A percentile compares a stretch with the other conserved stretches of the same genome.
These are phyloP conservation scores for Pherbina coryleti DNA, from an alignment of 2,888 invertebrate species.

Conservation along the genomic window DNA sequence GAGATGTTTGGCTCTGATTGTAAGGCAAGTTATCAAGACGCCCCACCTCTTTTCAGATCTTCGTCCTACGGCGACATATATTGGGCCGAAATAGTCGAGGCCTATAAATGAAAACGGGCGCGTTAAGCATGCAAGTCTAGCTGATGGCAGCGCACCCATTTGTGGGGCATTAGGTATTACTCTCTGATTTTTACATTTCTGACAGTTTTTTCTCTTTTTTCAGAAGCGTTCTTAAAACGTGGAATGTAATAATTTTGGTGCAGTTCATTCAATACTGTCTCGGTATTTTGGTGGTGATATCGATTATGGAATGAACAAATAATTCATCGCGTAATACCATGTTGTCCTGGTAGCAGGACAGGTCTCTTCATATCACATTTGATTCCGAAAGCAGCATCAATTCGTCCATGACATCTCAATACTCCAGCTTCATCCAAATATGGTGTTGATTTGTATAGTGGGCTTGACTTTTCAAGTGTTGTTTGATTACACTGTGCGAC, in stretches of 20 bases:
- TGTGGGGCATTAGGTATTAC: slow-evolving; percentile 37
- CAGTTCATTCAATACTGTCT: slow-evolving; percentile 26
- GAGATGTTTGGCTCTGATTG: too few species aligned
- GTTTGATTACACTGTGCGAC: too few species aligned
- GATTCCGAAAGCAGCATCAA: neutral
- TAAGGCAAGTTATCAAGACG: slow-evolving; percentile 44
- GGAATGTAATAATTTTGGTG: slow-evolving; percentile 41
- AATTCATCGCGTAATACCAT: slow-evolving; percentile 4
- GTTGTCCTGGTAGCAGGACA: neutral
- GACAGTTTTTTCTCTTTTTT: slow-evolving; percentile 35
- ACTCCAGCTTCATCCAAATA: neutral
- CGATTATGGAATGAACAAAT: neutral
- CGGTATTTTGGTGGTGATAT: neutral
- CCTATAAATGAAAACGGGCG: slow-evolving; percentile 46
- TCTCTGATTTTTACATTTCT: slow-evolving; percentile 25
- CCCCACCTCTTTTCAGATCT: slow-evolving; percentile 44
- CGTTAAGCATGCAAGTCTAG: slow-evolving; percentile 20
- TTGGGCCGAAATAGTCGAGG: too few species aligned
- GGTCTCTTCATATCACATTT: neutral
- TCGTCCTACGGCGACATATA: slow-evolving; percentile 21
- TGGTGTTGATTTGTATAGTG: slow-evolving; percentile 15
- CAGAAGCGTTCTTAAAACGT: slow-evolving; percentile 17
- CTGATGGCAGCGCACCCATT: slow-evolving; percentile 42
- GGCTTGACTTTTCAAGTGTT: neutral
- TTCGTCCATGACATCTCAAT: neutral